phyloP scores from a whole-genome alignment of 2,113 vertebrate genomes.

The Cervus canadensis region DNA sequence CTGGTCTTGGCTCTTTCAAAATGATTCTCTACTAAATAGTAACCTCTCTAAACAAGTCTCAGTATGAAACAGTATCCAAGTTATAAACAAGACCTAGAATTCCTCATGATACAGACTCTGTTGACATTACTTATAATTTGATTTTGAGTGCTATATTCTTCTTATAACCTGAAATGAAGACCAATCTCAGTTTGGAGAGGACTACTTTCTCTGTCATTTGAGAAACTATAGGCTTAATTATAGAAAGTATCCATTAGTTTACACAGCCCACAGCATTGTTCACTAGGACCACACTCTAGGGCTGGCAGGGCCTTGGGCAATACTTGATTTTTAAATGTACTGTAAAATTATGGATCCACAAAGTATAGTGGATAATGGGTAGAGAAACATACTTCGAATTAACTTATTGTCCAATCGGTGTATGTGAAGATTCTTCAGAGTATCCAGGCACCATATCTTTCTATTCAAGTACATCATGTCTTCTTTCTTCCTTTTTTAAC shows the following conservation, averaged over 20 bases:
- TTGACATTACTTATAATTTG: not conserved
- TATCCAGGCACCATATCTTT: not conserved
- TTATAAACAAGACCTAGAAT: not conserved
- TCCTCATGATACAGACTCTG: not conserved
- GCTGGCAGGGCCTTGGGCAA: not conserved
- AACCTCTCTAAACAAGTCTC: not conserved
- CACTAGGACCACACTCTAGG: not conserved
- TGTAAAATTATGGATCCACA: not conserved
- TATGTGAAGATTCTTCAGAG: not conserved
- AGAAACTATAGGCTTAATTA: not conserved
- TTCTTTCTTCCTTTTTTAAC: not conserved
- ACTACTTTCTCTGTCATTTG: not conserved
- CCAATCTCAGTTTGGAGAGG: not conserved
- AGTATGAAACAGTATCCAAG: not conserved
- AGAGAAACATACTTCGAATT: not conserved
- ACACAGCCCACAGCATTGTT: not conserved
- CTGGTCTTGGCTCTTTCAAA: not conserved
- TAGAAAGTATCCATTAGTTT: not conserved
- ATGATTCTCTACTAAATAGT: not conserved
- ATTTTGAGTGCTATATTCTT: not conserved
- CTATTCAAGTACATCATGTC: not conserved
- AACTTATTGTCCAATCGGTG: not conserved
- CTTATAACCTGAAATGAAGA: not conserved
- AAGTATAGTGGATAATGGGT: not conserved
- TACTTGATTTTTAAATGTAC: not conserved